Evolutionary conservation across 2,888 invertebrate species (phyloP), one percentile per base, ranked within the genome.

Genomic region (Leucoma salicis): DNA sequence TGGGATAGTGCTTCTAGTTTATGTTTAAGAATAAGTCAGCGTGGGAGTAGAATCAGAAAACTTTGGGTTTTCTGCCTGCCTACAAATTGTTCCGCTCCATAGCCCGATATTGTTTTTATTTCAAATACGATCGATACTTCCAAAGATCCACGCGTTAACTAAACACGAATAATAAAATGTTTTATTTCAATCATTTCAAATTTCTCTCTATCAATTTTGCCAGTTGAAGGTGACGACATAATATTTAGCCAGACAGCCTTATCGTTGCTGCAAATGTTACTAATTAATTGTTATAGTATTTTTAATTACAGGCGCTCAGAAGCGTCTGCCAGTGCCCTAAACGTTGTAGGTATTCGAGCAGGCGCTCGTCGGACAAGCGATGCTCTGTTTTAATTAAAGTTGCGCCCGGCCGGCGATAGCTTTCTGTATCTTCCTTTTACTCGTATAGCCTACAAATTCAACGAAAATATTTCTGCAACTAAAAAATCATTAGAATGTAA

Each of bases 381-480:
- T 69, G 68, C 70, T 72, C 70, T 58, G 69, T 76, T 85, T 85
- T 84, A 84, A 85, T 85, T 83, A 84, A 82, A 82, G 66, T 69
- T 64, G 66, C 67, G 64, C 56, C 62, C 57, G 56, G 53, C 36
- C 58, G 41, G 50, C 49, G 50, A 61, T 63, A 55, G 50, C 57
- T 54, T 49, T 51, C 46, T 53, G 55, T 51, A 53, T 62, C 60
- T 57, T 44, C 54, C 6, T 58, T 62, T 63, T 62, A n/a, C n/a
- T n/a, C n/a, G n/a, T n/a, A 66, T 46, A 53, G 47, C 51, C 46
- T 47, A 51, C 57, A 56, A 57, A 53, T 56, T 15, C 38, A 43
- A 46, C 44, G 46, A 35, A 52, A 61, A 59, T 63, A 58, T 60
- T 63, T 54, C 24, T 42, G 54, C 53, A 58, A 54, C 56, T 50